Conservation (phyloP, 92 coral and sea anemone genomes). For the Anthopleura xanthogrammica region DNA sequence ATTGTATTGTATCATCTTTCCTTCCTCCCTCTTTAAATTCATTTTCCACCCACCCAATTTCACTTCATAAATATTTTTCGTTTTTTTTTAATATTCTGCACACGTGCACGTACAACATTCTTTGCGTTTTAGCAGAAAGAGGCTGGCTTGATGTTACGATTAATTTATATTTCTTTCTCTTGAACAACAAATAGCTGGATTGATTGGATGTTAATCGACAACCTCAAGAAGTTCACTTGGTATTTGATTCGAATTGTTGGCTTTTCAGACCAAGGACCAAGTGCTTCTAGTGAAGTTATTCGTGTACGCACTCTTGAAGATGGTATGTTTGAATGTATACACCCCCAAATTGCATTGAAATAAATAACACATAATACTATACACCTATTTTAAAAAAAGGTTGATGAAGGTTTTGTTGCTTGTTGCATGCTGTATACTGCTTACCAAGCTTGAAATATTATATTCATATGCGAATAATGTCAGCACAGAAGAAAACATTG, state of each 20-base stretch:
- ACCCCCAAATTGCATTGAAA: background rate
- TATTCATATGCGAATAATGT: too few species aligned
- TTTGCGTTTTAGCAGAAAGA: too few species aligned
- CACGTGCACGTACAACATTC: too few species aligned
- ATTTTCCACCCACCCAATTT: too few species aligned
- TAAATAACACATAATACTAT: too few species aligned
- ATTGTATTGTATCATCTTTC: background rate
- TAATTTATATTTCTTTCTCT: background rate
- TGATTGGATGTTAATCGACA: slow-evolving; percentile 3
- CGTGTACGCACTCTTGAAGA: slow-evolving; percentile 29
- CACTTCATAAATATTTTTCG: background rate
- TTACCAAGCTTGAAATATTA: too few species aligned
- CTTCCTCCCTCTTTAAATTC: background rate
- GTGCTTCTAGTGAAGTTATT: slow-evolving; percentile 13
- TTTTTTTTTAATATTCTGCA: background rate
- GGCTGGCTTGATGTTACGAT: too few species aligned
- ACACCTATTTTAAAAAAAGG: too few species aligned
- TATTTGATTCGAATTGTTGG: slow-evolving; percentile 25
- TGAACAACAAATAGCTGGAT: background rate
- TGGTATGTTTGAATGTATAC: slow-evolving; percentile 11
- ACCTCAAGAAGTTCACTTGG: slow-evolving; percentile 17
- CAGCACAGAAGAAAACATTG: too few species aligned
- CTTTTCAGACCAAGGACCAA: slow-evolving; percentile 19
- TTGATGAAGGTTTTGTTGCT: too few species aligned
- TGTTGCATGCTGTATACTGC: too few species aligned